Evolutionary conservation across 2,113 vertebrate genomes (phyloP).

Genomic region (Spheniscus mendiculus): DNA sequence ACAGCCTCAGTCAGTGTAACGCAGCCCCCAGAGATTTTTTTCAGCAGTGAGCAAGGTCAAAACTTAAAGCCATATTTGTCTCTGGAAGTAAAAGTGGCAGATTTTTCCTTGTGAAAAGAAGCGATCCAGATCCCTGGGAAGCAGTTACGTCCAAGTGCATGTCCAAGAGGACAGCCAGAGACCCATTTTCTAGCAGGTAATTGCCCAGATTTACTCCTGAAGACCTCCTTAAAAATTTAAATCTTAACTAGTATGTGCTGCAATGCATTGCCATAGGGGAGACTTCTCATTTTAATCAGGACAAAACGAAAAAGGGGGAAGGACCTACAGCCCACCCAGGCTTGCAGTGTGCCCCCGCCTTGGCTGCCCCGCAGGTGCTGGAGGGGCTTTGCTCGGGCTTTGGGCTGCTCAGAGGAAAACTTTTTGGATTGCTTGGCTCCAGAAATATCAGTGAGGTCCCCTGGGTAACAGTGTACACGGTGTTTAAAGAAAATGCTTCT

Average conservation of each 20-base stretch:
- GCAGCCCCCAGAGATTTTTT: neutral
- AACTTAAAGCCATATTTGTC: neutral
- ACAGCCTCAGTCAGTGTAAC: neutral
- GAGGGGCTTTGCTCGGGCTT: neutral
- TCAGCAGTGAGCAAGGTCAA: neutral
- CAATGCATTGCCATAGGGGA: neutral
- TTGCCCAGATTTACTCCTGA: neutral
- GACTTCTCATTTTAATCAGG: neutral
- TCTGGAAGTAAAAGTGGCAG: neutral
- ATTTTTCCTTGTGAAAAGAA: neutral
- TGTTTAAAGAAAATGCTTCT: neutral
- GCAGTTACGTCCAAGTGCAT: neutral
- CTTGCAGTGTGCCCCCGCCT: neutral
- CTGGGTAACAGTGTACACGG: accelerated
- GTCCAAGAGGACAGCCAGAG: neutral
- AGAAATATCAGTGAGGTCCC: neutral
- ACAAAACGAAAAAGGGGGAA: neutral
- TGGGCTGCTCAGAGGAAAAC: neutral
- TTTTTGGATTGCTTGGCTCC: neutral
- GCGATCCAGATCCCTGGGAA: accelerated
- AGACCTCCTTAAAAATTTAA: neutral
- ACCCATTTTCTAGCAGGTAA: too few species aligned
- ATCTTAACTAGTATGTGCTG: neutral
- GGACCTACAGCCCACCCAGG: neutral
- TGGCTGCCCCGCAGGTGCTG: accelerated